phyloP scores from a whole-genome alignment of 2,888 invertebrate genomes.

The Aporophyla nigra region DNA sequence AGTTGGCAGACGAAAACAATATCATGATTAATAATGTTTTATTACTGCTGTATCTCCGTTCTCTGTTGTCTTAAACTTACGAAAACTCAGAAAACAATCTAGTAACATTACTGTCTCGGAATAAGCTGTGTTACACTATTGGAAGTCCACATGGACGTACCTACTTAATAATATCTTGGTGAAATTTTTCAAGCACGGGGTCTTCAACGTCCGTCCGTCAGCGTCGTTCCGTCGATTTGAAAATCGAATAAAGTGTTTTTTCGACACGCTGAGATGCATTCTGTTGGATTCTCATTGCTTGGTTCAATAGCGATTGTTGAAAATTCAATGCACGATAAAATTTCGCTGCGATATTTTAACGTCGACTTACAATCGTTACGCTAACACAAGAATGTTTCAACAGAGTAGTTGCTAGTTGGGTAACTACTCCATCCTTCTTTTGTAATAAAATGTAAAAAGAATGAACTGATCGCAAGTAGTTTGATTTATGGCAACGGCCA shows the following conservation, averaged over 20 bases:
- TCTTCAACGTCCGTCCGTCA: too few relatives aligned
- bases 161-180: too few relatives aligned
- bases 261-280: too few relatives aligned
- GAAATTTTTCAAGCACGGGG: too few relatives aligned
- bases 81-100: slow-evolving; percentile 35
- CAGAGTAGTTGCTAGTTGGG: neutral
- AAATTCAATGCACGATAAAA: too few relatives aligned
- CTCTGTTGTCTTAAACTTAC: slow-evolving; percentile 38
- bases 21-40: slow-evolving; percentile 49
- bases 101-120: slow-evolving; percentile 38
- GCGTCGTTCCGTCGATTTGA: too few relatives aligned
- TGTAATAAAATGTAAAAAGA: slow-evolving; percentile 58
- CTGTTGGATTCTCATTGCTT: too few relatives aligned
- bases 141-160: too few relatives aligned
- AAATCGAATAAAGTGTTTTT: too few relatives aligned
- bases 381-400: slow-evolving; percentile 45
- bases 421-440: slow-evolving; percentile 25
- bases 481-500: slow-evolving; percentile 66
- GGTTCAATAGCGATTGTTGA: too few relatives aligned
- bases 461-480: slow-evolving; percentile 52
- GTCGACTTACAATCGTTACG: slow-evolving; percentile 35
- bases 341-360: too few relatives aligned
- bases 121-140: slow-evolving; percentile 31
- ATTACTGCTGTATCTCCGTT: slow-evolving; percentile 39
- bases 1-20: slow-evolving; percentile 57